Percentiles rank a stretch among this genome's conserved stretches.
These are phyloP conservation scores for Leucoraja ocellata DNA, from an alignment of 2,797 vertebrate species.

Conservation along the genomic window DNA sequence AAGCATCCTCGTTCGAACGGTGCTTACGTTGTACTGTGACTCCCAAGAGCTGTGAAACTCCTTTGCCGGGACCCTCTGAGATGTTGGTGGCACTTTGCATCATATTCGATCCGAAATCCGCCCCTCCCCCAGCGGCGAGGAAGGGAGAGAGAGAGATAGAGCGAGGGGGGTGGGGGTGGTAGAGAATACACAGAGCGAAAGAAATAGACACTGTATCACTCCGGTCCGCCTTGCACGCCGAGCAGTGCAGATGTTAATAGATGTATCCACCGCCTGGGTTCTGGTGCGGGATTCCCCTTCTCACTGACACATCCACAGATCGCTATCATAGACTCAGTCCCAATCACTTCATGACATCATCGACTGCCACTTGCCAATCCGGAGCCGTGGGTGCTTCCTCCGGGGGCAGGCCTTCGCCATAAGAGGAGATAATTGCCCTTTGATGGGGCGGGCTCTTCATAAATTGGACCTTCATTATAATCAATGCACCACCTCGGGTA, in stretches of 20 bases:
- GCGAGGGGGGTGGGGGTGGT: too few species aligned
- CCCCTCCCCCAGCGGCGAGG: not conserved
- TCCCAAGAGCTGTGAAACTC: slow-evolving; percentile 91
- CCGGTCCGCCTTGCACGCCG: not conserved
- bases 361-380: slow-evolving; percentile 16
- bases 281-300: slow-evolving; percentile 22
- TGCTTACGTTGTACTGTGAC: slow-evolving; percentile 96
- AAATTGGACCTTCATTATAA: not conserved
- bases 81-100: slow-evolving; percentile 91
- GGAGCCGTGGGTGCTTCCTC: not conserved
- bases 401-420: slow-evolving; percentile 11
- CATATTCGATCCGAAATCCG: slow-evolving; percentile 59
- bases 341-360: slow-evolving; percentile 31
- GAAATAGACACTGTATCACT: not conserved
- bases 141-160: not conserved
- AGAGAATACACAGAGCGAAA: not conserved
- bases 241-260: slow-evolving; percentile 5
- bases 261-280: slow-evolving; percentile 12
- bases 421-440: not conserved
- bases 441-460: not conserved
- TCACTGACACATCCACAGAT: slow-evolving; percentile 25
- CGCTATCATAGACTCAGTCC: not conserved
- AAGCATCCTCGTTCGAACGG: not conserved
- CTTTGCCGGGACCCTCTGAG: slow-evolving; percentile 86
- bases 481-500: slow-evolving; percentile 10